Percentiles rank a stretch among this genome's conserved stretches.
Conservation (phyloP, 1,140 invertebrate genomes). For the Pomacea maculata region DNA sequence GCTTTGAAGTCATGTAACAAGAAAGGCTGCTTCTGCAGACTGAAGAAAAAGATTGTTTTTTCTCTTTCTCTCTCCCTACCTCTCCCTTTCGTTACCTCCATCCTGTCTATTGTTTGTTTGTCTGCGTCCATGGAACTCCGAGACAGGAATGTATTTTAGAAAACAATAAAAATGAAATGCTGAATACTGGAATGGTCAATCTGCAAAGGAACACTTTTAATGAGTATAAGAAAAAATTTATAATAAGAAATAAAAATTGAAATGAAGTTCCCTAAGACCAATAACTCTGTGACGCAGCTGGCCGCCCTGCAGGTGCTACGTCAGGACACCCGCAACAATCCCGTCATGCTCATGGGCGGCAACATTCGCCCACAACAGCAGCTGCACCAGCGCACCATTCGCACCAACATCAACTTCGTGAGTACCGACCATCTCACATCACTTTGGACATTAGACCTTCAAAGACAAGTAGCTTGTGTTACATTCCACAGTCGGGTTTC, state of each 20-base stretch:
- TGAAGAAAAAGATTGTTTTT: not conserved
- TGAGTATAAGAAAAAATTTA: too few species aligned
- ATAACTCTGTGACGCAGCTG: constrained; percentile 33
- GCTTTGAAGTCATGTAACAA: not conserved
- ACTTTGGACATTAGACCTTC: not conserved
- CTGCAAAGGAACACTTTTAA: too few species aligned
- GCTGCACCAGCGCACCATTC: constrained; percentile 87
- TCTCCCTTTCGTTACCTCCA: not conserved
- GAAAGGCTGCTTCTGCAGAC: too few species aligned
- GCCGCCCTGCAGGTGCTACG: constrained; percentile 38
- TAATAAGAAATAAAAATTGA: too few species aligned
- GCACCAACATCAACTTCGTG: constrained; percentile 95
- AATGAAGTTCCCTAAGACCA: too few species aligned
- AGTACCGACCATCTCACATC: constrained; percentile 23
- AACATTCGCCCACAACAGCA: constrained; percentile 91
- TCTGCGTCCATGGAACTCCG: not conserved
- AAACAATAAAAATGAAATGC: too few species aligned
- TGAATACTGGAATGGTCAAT: too few species aligned
- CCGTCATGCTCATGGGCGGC: constrained; percentile 90
- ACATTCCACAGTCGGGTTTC: too few species aligned
- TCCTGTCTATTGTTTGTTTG: not conserved
- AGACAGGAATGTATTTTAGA: too few species aligned
- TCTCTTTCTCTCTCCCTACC: not conserved
- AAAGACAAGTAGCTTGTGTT: too few species aligned
- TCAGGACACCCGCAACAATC: constrained; percentile 45